Evolutionary conservation across 2,797 vertebrate genomes (phyloP), one percentile per base, ranked within the genome.

Genomic region (Aselliscus stoliczkanus): DNA sequence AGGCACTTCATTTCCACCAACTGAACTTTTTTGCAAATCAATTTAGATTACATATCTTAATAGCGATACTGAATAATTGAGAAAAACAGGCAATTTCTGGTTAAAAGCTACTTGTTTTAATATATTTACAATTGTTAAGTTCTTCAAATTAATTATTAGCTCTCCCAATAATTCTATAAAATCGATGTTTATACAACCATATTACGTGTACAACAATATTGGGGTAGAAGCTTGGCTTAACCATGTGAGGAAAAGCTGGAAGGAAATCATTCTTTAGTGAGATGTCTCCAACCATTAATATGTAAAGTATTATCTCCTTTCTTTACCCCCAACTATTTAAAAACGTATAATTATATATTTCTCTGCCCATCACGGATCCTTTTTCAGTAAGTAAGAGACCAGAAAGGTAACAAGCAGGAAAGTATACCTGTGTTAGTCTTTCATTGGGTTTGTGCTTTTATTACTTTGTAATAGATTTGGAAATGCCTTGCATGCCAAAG

Each of bases 401-500:
- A 86, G 56, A 47, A 95, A 11, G 89, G 29, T 34, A 80, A 76
- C 7, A 70, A 82, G 62, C n/a, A 95, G 73, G 44, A 39, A 62
- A 75, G 56, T 17, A 37, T 52, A 56, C 5, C 9, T 73, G n/a
- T 31, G 64, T 87, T 79, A 25, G 86, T 31, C 39, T 88, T 88
- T 79, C 81, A 90, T 52, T 84, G 77, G 80, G 37, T 29, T 60
- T 88, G 81, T 58, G 44, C 37, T 56, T 91, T 87, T 82, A 90
- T 94, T 75, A 90, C 56, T 85, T 80, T 67, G 54, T n/a, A 88
- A 91, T 29, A 93, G 83, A 34, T 80, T 44, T 91, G 73, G 72
- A 94, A 94, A 92, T 81, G 56, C 58, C 69, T 56, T 54, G 86
- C 88, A 67, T 52, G 81, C 73, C 39, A 92, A 81, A 96, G 85